Evolutionary conservation across 2,797 vertebrate species (phyloP).

Genomic region (Enteromius anoplus): DNA sequence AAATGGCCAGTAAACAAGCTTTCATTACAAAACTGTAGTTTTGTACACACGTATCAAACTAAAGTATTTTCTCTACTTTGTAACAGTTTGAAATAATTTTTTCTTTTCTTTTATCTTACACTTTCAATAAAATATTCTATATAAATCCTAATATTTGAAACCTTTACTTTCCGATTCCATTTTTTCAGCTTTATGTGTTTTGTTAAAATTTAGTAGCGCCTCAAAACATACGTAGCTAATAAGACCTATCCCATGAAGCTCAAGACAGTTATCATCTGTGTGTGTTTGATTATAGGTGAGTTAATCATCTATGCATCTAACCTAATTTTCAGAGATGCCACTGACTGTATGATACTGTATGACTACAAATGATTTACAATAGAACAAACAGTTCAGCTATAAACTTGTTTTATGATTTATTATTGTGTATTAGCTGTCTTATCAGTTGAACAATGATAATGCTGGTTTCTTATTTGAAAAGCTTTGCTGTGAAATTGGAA

Average conservation of each 20-base stretch:
- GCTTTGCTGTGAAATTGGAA: too few relatives aligned
- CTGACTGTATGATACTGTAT: neutral
- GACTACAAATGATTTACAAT: neutral
- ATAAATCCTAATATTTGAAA: neutral
- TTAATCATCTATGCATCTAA: neutral
- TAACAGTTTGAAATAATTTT: neutral
- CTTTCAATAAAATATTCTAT: constrained; percentile 14
- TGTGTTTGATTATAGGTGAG: neutral
- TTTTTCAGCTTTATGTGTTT: neutral
- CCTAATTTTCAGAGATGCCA: neutral
- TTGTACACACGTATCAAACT: constrained; percentile 19
- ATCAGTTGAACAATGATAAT: neutral
- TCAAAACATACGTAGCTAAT: neutral
- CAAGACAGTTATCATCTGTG: neutral
- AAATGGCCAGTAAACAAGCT: constrained; percentile 58
- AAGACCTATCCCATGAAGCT: neutral
- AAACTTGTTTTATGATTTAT: neutral
- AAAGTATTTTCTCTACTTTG: constrained; percentile 34
- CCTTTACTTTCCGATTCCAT: neutral
- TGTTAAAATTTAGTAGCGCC: neutral
- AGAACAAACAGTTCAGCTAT: neutral
- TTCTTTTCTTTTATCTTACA: constrained; percentile 7
- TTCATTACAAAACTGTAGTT: constrained; percentile 25
- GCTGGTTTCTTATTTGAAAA: too few relatives aligned
- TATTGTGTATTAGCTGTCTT: neutral